These are phyloP conservation scores for Cherax destructor DNA, from an alignment of 1,140 invertebrate species.

Conservation along the genomic window DNA sequence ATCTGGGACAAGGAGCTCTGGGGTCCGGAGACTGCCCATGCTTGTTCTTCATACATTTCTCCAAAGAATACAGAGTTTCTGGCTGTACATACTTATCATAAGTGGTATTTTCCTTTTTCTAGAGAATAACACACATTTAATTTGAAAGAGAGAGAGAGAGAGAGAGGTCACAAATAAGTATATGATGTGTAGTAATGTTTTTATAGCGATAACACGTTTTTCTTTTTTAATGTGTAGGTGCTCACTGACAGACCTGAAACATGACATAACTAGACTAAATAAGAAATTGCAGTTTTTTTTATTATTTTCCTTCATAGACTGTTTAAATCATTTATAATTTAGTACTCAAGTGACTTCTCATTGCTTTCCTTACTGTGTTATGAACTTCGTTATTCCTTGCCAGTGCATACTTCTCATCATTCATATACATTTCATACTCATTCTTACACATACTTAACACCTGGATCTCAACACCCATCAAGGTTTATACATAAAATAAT, in stretches of 20 bases:
- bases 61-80: slow-evolving; percentile 33
- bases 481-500: neutral
- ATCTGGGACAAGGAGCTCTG: slow-evolving; percentile 13
- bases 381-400: neutral
- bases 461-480: neutral
- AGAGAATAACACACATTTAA: slow-evolving; percentile 30
- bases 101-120: slow-evolving; percentile 26
- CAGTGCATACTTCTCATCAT: neutral
- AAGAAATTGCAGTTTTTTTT: slow-evolving; percentile 26
- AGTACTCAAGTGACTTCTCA: slow-evolving; percentile 15
- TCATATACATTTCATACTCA: neutral
- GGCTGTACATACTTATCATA: slow-evolving; percentile 30
- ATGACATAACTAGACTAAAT: slow-evolving; percentile 20
- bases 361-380: slow-evolving; percentile 1
- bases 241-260: slow-evolving; percentile 32
- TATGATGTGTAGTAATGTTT: neutral
- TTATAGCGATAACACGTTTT: slow-evolving; percentile 13
- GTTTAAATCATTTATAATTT: slow-evolving; percentile 20
- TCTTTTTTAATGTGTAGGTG: slow-evolving; percentile 28
- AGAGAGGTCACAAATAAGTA: slow-evolving; percentile 1
- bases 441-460: neutral
- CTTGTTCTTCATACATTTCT: slow-evolving; percentile 12
- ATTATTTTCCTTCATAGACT: slow-evolving; percentile 5
- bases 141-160: slow-evolving; percentile 14
- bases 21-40: slow-evolving; percentile 8